Conservation (phyloP, 1,140 invertebrate species). For the Drosophila subpulchrella region DNA sequence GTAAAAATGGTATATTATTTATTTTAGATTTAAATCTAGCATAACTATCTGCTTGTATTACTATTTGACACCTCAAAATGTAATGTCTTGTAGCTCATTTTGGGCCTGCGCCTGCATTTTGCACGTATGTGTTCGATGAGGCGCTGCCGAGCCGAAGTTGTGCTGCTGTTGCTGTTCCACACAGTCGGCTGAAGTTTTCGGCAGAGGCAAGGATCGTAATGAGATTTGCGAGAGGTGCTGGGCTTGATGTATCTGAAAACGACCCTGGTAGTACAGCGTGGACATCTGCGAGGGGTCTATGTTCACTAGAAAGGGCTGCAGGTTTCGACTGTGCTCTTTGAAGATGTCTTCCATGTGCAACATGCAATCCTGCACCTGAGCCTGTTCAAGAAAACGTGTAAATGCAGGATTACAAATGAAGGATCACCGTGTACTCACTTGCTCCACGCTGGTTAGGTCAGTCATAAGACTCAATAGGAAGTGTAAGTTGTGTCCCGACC, state of each 20-base stretch:
- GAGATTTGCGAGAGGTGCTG: slow-evolving; percentile 22
- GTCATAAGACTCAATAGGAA: slow-evolving; percentile 69
- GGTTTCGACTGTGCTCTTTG: slow-evolving; percentile 82
- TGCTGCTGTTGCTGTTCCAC: slow-evolving; percentile 30
- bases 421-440: slow-evolving; percentile 56
- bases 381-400: slow-evolving; percentile 84
- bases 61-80: slow-evolving; percentile 84
- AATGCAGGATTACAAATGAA: background rate
- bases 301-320: slow-evolving; percentile 67
- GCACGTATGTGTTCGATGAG: slow-evolving; percentile 76
- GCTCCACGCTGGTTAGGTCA: slow-evolving; percentile 75
- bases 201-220: slow-evolving; percentile 6
- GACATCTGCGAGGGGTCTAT: slow-evolving; percentile 45
- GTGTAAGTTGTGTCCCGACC: slow-evolving; percentile 83
- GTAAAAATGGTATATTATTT: slow-evolving; percentile 2
- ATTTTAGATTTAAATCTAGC: slow-evolving; percentile 1
- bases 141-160: slow-evolving; percentile 22
- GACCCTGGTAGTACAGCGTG: slow-evolving; percentile 40
- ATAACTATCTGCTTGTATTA: slow-evolving; percentile 23
- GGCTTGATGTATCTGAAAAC: slow-evolving; percentile 37
- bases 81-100: slow-evolving; percentile 88
- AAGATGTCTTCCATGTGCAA: slow-evolving; percentile 89
- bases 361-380: slow-evolving; percentile 88
- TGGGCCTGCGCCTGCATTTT: slow-evolving; percentile 88
- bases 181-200: slow-evolving; percentile 1